Evolutionary conservation across 2,113 vertebrate species (phyloP).

Genomic region (Alces alces): DNA sequence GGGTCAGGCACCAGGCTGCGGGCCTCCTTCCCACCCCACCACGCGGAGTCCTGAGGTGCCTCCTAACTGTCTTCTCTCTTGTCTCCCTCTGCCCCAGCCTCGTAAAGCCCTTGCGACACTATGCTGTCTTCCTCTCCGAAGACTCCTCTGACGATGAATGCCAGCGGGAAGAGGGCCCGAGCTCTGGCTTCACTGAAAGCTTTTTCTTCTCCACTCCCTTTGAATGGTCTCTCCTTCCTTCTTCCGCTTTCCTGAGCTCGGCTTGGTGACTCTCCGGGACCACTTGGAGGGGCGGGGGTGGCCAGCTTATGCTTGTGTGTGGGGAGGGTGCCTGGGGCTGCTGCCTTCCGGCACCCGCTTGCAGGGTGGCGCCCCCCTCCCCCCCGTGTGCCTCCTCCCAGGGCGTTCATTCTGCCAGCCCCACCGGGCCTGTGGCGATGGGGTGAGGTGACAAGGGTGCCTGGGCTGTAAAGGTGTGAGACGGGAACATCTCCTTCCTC

Average conservation of each 20-base stretch:
- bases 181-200: slow-evolving; percentile 93
- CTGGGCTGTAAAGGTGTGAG: not conserved
- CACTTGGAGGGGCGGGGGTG: not conserved
- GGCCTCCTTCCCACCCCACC: not conserved
- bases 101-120: slow-evolving; percentile 93
- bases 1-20: not conserved
- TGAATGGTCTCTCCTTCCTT: slow-evolving; percentile 93
- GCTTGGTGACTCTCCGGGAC: slow-evolving; percentile 39
- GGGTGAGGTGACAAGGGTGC: not conserved
- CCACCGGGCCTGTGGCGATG: not conserved
- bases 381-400: not conserved
- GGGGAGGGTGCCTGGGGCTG: not conserved
- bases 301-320: not conserved
- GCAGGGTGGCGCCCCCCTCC: not conserved
- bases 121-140: slow-evolving; percentile 98
- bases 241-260: not conserved
- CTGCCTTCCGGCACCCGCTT: not conserved
- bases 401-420: not conserved
- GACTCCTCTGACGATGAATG: slow-evolving; percentile 97
- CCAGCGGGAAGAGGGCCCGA: slow-evolving; percentile 88
- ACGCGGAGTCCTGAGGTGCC: rapidly evolving
- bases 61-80: slow-evolving; percentile 72
- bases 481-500: rapidly evolving
- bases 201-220: slow-evolving; percentile 97
- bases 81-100: slow-evolving; percentile 85